phyloP scores from a whole-genome alignment of 2,797 vertebrate genomes.

The Lepilemur septentrionalis region DNA sequence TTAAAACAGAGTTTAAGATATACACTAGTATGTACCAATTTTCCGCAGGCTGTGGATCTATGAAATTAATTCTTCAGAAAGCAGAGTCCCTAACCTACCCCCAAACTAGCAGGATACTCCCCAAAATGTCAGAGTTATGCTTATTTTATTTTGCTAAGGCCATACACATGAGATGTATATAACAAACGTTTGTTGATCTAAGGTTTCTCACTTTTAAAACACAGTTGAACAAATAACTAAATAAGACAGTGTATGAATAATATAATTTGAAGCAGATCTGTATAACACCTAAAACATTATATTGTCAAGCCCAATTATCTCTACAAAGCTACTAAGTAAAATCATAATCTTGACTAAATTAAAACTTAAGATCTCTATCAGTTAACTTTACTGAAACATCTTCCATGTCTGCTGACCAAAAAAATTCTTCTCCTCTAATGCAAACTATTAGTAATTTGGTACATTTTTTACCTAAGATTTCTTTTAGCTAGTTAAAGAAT shows the following conservation, averaged over 20 bases:
- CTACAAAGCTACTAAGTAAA: conserved; percentile 24
- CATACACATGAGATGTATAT: neutral
- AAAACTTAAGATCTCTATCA: conserved; percentile 26
- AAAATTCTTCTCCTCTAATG: neutral
- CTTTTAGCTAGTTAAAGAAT: conserved; percentile 38
- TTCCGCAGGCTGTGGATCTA: neutral
- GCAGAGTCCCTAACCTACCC: neutral
- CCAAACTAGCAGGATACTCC: neutral
- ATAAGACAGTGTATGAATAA: neutral
- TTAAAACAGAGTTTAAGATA: conserved; percentile 34
- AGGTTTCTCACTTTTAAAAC: neutral
- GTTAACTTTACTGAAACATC: neutral
- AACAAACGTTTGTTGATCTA: neutral
- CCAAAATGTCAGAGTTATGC: neutral
- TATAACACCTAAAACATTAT: conserved; percentile 17
- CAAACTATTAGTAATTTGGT: conserved; percentile 48
- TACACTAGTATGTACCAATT: neutral
- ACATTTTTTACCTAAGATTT: conserved; percentile 13
- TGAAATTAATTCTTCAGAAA: conserved; percentile 39
- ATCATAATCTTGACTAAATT: conserved; percentile 55
- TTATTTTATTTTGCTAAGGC: conserved; percentile 13
- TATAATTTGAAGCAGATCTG: conserved; percentile 29
- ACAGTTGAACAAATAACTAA: conserved; percentile 11
- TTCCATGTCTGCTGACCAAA: neutral
- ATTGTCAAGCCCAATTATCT: neutral